Base-by-base conservation (phyloP, 2,113 vertebrate species). In the Cheilinus undulatus region DNA sequence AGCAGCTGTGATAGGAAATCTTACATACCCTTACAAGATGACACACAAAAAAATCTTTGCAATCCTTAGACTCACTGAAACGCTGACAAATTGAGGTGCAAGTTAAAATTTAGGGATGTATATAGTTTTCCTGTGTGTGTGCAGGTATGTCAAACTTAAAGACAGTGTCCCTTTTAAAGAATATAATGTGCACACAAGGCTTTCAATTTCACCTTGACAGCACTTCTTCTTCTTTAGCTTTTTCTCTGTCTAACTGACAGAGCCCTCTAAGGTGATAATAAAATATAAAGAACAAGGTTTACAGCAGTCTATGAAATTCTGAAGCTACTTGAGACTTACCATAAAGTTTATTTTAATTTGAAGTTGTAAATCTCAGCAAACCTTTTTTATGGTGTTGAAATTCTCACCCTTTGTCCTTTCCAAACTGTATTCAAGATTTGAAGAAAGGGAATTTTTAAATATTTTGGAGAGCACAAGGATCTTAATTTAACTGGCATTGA, bases 401-500 rank as follows among this genome's bases (percentile, higher is more conserved):
- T 42, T 54, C 19, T 53, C 43, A 6, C 24, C 5, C 23, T 63
- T 5, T 52, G 27, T 30, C n/a, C 30, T 27, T 17, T 40, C 53
- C 46, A 26, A 19, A 17, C 13, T 23, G 28, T 52, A 38, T 13
- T 13, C 12, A 60, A 20, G 42, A 48, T 59, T 20, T 58, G 34
- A 26, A 54, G 15, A 32, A 19, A 5, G 6, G 9, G 59, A 42
- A 3, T 49, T 12, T 34, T n/a, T 9, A 6, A 36, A 64, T 24
- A 4, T 71, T 36, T 72, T 22, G 34, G 50, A 7, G 36, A 12
- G 12, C 20, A 11, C 4, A 13, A 51, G 69, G 22, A 68, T 68
- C 50, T 72, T 53, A 62, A 6, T 69, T 57, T 40, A 20, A 28
- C 12, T 40, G 54, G n/a, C 53, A 69, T 53, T 3, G 28, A 75